Base-by-base conservation (phyloP, 2,888 invertebrate species). In the Junonia oenone region DNA sequence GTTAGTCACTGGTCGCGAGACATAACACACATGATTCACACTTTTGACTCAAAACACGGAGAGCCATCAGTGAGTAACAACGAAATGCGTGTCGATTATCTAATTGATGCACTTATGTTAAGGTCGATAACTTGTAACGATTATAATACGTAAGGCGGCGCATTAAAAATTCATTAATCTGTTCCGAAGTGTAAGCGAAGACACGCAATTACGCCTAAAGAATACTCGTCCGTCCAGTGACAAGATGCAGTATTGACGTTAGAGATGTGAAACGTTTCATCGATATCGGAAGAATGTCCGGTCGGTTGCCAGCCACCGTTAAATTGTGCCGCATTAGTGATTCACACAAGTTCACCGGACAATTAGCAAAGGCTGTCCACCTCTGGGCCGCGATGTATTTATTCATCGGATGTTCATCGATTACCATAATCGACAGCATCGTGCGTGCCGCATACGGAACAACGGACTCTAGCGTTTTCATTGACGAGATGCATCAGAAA, bases 351-450 rank as follows among this genome's bases (percentile, higher is more conserved):
- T 86, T 84, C 84, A 85, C 78, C 81, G 85, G 81, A 85, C 88
- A 89, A 90, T 89, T 90, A 90, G 89, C 83, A 85, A 86, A 89
- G 89, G 89, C 87, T 89, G 89, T 87, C 86, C 81, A 90, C 89
- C 89, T 88, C 84, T 85, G 79, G 77, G 80, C 76, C 73, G 71
- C 77, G 76, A 72, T 81, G 81, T 86, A 85, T 86, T 81, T 86
- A 90, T 90, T 90, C 88, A 89, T 88, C 89, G 87, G 86, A 86
- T 88, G 89, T 86, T 75, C 77, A 81, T 67, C 76, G 89, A 90
- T 90, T 89, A 89, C 86, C 89, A 89, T 89, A 89, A 88, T 86
- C 86, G 87, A 88, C 84, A 84, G 71, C 78, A 81, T 76, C 76
- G 82, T 76, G 76, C 84, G 88, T 79, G 79, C 77, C 80, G 88